These are phyloP conservation scores for Lepus europaeus DNA, from an alignment of 2,113 vertebrate genomes.

Conservation along the genomic window DNA sequence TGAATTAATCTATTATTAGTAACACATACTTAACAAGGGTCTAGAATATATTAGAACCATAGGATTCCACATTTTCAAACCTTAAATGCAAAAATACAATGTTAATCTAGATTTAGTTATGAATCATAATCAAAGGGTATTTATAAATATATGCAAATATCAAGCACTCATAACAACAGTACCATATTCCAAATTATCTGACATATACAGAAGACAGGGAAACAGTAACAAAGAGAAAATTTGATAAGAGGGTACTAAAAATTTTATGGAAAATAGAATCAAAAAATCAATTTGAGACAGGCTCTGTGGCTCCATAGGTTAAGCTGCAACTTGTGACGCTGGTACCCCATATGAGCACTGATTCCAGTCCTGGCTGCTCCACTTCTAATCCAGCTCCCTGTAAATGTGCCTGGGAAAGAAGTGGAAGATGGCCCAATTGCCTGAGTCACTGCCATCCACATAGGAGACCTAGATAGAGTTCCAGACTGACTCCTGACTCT, in stretches of 20 bases:
- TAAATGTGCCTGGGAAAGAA: too few species aligned
- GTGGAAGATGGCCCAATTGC: too few species aligned
- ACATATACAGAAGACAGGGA: neutral
- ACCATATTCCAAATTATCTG: neutral
- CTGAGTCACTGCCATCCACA: too few species aligned
- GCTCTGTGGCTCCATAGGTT: too few species aligned
- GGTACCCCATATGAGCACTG: too few species aligned
- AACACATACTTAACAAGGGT: neutral
- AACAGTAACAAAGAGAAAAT: neutral
- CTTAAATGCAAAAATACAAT: neutral
- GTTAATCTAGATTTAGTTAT: constrained; percentile 10
- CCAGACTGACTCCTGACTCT: too few species aligned
- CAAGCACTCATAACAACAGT: neutral
- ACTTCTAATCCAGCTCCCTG: too few species aligned
- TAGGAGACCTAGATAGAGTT: too few species aligned
- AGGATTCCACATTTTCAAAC: neutral
- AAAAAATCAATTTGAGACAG: too few species aligned
- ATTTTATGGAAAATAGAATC: too few species aligned
- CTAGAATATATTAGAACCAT: neutral
- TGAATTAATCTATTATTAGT: neutral
- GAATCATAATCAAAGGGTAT: neutral
- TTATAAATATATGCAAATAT: neutral
- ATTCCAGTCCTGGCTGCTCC: too few species aligned
- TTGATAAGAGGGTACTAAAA: neutral
- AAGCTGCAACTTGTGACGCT: too few species aligned